Percentiles rank a stretch among this genome's conserved stretches.
Conservation (phyloP, 37 sponge, comb jelly and placozoan species). For the Chondrosia reniformis region DNA sequence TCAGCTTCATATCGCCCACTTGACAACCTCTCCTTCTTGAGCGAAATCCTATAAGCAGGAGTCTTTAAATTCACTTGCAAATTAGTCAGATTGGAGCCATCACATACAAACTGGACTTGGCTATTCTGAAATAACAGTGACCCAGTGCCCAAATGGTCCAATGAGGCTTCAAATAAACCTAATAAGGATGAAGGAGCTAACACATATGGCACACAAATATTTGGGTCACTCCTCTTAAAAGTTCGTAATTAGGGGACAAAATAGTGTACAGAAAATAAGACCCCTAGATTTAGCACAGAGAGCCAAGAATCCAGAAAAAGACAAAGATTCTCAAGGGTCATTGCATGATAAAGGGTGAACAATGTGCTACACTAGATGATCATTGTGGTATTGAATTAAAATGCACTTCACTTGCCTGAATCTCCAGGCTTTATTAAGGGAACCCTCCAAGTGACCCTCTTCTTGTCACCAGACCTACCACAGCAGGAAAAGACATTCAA, state of each 20-base stretch:
- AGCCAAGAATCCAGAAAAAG: no score
- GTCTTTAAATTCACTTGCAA: neutral
- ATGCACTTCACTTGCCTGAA: no score
- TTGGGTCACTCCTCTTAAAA: no score
- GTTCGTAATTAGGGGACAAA: neutral
- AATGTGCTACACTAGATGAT: no score
- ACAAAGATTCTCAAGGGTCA: no score
- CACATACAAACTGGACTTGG: neutral
- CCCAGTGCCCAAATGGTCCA: neutral
- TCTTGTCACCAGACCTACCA: no score
- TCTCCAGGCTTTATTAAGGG: no score
- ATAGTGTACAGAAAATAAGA: neutral
- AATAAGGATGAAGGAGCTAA: neutral
- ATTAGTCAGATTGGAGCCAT: neutral
- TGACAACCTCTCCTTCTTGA: conserved; percentile 8
- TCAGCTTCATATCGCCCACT: conserved; percentile 17
- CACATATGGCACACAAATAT: neutral
- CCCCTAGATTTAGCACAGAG: no score
- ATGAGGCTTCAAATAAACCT: neutral
- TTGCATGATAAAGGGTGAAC: no score
- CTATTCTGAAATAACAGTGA: neutral
- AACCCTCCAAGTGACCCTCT: no score
- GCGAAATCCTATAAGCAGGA: neutral
- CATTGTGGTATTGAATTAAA: no score
- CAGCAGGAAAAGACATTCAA: no score